These are phyloP conservation scores for Drosophila leontia DNA, from an alignment of 1,140 invertebrate species.

Conservation along the genomic window DNA sequence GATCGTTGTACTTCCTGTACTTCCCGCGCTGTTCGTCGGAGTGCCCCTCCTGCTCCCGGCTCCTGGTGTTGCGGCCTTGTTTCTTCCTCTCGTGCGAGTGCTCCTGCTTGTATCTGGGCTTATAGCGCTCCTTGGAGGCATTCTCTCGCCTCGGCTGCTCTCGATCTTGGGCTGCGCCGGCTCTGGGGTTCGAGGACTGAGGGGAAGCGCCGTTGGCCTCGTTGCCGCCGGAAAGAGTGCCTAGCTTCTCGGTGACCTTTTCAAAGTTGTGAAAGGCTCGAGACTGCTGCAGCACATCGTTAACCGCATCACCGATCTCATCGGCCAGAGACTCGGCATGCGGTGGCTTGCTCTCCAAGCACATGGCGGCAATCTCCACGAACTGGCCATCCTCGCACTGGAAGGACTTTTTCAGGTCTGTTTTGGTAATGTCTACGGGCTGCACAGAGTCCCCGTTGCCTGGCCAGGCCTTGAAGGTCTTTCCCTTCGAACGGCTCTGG, in stretches of 20 bases:
- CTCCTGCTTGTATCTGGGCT: conserved; percentile 31
- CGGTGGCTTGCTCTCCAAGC: conserved; percentile 52
- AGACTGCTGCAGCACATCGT: conserved; percentile 70
- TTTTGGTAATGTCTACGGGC: conserved; percentile 64
- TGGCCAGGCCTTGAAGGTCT: conserved; percentile 68
- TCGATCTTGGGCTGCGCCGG: not conserved
- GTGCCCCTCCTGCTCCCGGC: conserved; percentile 25
- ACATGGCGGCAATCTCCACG: conserved; percentile 69
- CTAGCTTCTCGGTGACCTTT: conserved; percentile 69
- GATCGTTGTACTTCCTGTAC: conserved; percentile 20
- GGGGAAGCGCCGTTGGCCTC: not conserved
- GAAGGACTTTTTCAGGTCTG: conserved; percentile 60
- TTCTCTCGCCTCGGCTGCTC: conserved; percentile 14
- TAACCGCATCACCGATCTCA: conserved; percentile 65
- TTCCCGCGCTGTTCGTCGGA: conserved; percentile 43
- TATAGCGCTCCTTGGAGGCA: conserved; percentile 49
- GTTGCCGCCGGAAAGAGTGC: conserved; percentile 43
- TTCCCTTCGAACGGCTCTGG: conserved; percentile 20
- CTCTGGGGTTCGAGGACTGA: not conserved
- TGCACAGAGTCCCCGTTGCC: conserved; percentile 59
- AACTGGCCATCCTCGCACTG: conserved; percentile 64
- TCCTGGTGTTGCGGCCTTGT: conserved; percentile 1
- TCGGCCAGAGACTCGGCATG: conserved; percentile 58
- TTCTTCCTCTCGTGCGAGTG: conserved; percentile 21
- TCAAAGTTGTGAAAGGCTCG: conserved; percentile 69